Percentiles rank a stretch among this genome's conserved stretches.
These are phyloP conservation scores for Ennomos erosarius DNA, from an alignment of 2,888 invertebrate species.

Conservation along the genomic window DNA sequence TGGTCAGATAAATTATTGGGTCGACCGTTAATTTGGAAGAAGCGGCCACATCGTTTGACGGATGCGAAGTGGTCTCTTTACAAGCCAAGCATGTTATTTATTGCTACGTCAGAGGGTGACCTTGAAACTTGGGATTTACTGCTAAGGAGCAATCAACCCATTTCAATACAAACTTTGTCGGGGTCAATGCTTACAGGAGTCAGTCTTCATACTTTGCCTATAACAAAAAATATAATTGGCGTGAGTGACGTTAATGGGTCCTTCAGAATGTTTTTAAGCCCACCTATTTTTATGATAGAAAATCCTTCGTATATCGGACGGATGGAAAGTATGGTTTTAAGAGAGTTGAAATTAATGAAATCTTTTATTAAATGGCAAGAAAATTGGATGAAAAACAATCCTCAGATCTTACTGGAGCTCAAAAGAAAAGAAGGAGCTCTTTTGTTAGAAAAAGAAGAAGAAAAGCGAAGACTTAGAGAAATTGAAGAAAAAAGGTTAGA, in stretches of 20 bases:
- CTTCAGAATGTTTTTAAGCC: conserved; percentile 87
- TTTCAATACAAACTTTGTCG: conserved; percentile 88
- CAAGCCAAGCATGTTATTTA: conserved; percentile 89
- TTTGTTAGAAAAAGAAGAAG: conserved; percentile 73
- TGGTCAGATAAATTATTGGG: conserved; percentile 89
- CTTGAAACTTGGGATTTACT: conserved; percentile 93
- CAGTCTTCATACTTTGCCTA: conserved; percentile 83
- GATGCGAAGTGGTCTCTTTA: conserved; percentile 91
- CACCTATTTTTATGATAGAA: conserved; percentile 80
- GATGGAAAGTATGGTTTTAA: conserved; percentile 75
- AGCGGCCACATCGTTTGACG: conserved; percentile 84
- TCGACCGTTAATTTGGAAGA: conserved; percentile 88
- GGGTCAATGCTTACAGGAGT: conserved; percentile 88
- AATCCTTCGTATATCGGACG: conserved; percentile 69
- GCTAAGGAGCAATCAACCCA: conserved; percentile 88
- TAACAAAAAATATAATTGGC: conserved; percentile 86
- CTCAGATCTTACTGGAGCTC: conserved; percentile 68
- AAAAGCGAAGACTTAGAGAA: conserved; percentile 67
- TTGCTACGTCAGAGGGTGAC: conserved; percentile 90
- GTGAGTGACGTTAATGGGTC: conserved; percentile 89
- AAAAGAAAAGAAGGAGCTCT: conserved; percentile 72
- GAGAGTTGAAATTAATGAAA: conserved; percentile 81
- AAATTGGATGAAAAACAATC: conserved; percentile 80
- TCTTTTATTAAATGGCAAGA: conserved; percentile 86
- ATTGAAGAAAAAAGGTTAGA: conserved; percentile 77